These are phyloP conservation scores for Triops cancriformis DNA, from an alignment of 1,140 invertebrate genomes.

Conservation along the genomic window DNA sequence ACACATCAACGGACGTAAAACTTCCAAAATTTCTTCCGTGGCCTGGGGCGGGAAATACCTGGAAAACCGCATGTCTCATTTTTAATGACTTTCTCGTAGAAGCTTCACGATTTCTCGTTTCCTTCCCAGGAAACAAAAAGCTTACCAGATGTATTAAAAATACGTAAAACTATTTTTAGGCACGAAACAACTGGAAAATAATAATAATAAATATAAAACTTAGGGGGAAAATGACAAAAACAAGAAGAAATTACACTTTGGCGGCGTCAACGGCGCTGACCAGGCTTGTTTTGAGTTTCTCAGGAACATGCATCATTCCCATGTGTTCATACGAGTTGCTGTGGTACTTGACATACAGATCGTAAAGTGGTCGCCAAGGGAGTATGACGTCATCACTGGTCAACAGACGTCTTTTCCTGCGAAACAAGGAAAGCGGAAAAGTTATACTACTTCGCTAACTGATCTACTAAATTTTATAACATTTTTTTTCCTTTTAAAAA, in stretches of 20 bases:
- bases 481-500: no score
- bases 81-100: not conserved
- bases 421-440: conserved; percentile 25
- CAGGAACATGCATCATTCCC: conserved; percentile 49
- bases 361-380: conserved; percentile 77
- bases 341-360: conserved; percentile 47
- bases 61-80: not conserved
- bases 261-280: conserved; percentile 18
- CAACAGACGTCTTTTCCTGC: conserved; percentile 66
- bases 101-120: no score
- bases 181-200: no score
- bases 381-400: conserved; percentile 68
- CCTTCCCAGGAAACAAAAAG: no score
- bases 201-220: not conserved
- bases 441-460: no score
- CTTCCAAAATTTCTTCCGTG: conserved; percentile 79
- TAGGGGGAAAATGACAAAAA: not conserved
- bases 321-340: conserved; percentile 46
- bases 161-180: not conserved
- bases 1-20: conserved; percentile 66
- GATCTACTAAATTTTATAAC: no score
- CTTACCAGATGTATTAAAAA: not conserved
- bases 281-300: conserved; percentile 41
- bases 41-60: conserved; percentile 60
- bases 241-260: not conserved